Conservation (phyloP, 2,888 invertebrate genomes). For the Drosophila hamatofila region DNA sequence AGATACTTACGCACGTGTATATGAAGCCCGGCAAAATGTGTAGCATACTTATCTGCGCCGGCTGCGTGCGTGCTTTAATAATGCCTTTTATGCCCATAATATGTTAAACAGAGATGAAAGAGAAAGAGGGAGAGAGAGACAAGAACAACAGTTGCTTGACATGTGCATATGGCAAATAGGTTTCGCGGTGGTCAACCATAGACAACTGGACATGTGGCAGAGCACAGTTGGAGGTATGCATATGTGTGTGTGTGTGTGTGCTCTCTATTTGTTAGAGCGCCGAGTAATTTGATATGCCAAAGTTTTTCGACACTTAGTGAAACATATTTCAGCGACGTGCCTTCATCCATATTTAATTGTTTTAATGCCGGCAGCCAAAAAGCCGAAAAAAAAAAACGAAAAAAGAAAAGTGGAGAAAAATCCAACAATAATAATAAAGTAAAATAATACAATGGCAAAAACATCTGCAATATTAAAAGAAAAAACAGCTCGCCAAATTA, state of each 20-base stretch:
- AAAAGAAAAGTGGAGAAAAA: background rate
- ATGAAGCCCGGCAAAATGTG: conserved; percentile 34
- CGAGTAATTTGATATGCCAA: conserved; percentile 68
- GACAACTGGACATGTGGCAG: conserved; percentile 15
- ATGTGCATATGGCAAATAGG: conserved; percentile 53
- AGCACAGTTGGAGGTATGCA: background rate
- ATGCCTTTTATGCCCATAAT: conserved; percentile 46
- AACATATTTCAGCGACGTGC: conserved; percentile 70
- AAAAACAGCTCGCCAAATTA: conserved; percentile 28
- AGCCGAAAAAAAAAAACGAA: conserved; percentile 5
- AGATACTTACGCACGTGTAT: conserved; percentile 26
- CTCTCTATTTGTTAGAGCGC: conserved; percentile 27
- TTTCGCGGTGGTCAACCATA: conserved; percentile 36
- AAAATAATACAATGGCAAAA: conserved; percentile 15
- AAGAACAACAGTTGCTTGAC: conserved; percentile 24
- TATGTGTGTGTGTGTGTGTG: conserved; percentile 7
- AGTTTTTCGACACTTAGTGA: conserved; percentile 69
- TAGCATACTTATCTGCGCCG: conserved; percentile 60
- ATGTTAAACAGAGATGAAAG: conserved; percentile 10
- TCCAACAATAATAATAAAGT: conserved; percentile 6
- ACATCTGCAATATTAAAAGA: background rate
- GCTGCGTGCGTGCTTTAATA: conserved; percentile 58
- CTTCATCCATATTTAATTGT: conserved; percentile 67
- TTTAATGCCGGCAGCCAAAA: conserved; percentile 36
- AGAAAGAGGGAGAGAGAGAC: background rate